phyloP scores from a whole-genome alignment of 64 coral and sea anemone species.

The Pachyseris speciosa region DNA sequence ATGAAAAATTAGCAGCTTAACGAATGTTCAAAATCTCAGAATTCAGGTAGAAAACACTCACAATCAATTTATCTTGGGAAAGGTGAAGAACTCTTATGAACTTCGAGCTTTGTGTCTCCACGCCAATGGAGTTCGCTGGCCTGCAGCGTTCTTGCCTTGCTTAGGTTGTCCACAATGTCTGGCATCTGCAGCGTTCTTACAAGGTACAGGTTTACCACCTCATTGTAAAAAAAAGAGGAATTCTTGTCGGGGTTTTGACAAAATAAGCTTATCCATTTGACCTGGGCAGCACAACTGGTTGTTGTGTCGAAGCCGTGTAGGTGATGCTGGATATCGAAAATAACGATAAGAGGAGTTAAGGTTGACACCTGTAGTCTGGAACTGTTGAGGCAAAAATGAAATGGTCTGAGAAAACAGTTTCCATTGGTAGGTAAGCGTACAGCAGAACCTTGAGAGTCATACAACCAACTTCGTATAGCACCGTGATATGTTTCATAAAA shows the following conservation, averaged over 20 bases:
- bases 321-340: not conserved
- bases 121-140: conserved; percentile 4
- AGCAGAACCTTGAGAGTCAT: no score
- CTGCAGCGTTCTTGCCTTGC: not conserved
- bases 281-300: not conserved
- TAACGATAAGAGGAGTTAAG: no score
- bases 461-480: no score
- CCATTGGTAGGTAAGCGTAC: no score
- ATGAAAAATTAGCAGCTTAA: not conserved
- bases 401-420: no score
- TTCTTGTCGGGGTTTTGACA: not conserved
- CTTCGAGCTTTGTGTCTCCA: no score
- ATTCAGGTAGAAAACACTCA: not conserved
- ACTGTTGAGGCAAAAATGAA: no score
- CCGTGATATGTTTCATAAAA: no score
- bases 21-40: not conserved
- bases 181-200: not conserved
- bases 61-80: not conserved
- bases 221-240: no score
- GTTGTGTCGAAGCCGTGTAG: not conserved
- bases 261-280: not conserved
- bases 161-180: conserved; percentile 26
- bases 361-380: no score
- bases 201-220: not conserved
- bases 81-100: not conserved